Evolutionary conservation across 1,140 invertebrate species (phyloP), one percentile per base, ranked within the genome.

Genomic region (Steinernema feltiae): DNA sequence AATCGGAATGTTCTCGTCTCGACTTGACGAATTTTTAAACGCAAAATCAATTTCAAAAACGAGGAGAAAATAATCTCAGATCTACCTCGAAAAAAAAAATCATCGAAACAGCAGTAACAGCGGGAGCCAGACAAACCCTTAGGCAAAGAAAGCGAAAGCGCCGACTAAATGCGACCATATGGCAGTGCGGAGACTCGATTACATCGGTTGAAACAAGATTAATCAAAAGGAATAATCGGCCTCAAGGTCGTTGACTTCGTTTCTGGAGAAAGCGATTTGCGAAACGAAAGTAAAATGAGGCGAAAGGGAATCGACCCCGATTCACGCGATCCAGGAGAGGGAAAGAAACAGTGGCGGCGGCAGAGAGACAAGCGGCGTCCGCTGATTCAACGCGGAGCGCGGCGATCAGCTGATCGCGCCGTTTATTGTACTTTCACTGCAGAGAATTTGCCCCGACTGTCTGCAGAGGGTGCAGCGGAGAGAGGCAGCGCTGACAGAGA

Each of bases 181-280:
- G 53, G 53, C 24, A 21, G 3, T 3, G 12, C 53, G 53, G 53
- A 21, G 15, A 27, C 2, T 7, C 24, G 53, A 63, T 63, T 63
- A 63, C 7, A 63, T 63, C 53, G 53, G 24, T 27, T 7, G 24
- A 21, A 21, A 27, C 24, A 21, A 63, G 53, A 63, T 63, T 63
- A 63, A 63, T 63, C 53, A 63, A 63, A 63, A 21, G 53, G 53
- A 27, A 63, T 63, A 63, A 63, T 63, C 53, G 53, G 53, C 53
- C 12, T 21, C 53, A 63, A 63, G 53, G 53, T 27, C 53, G 53
- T 63, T 21, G 15, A 21, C 15, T 41, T 41, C 18, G 18, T 7
- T 63, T 63, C 53, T 27, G 24, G 24, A 63, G 53, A 63, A 63
- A 63, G 12, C 12, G 24, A 63, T 27, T 63, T 63, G 53, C 24